Conservation (phyloP, 1,140 invertebrate genomes). For the Apis laboriosa region DNA sequence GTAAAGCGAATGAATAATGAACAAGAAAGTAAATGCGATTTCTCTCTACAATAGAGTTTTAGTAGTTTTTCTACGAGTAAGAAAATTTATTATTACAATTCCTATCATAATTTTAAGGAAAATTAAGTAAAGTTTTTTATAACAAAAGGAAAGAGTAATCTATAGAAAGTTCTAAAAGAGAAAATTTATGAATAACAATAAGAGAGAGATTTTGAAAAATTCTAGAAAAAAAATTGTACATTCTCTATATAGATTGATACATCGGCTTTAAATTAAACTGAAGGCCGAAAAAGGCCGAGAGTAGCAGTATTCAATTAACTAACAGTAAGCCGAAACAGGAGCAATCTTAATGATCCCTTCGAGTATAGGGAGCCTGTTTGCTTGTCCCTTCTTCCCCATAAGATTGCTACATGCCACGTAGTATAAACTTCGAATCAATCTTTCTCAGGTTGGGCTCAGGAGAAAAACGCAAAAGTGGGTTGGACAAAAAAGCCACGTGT, state of each 20-base stretch:
- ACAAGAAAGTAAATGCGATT: too few relatives aligned
- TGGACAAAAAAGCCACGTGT: constrained; percentile 1
- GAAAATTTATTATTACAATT: too few relatives aligned
- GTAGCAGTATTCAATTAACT: constrained; percentile 25
- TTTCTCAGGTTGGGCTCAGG: background rate
- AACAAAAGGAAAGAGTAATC: background rate
- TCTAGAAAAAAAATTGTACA: too few relatives aligned
- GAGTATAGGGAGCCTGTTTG: constrained; percentile 4
- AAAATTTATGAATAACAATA: too few relatives aligned
- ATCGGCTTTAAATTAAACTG: constrained; percentile 4
- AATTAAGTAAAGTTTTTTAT: background rate
- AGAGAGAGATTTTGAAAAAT: background rate
- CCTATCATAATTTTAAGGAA: too few relatives aligned
- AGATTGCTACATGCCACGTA: constrained; percentile 13
- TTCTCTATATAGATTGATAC: too few relatives aligned
- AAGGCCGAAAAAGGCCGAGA: background rate
- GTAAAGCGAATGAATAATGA: background rate
- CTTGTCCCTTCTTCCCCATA: background rate
- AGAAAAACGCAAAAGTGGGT: background rate
- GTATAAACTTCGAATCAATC: constrained; percentile 29
- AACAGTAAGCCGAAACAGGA: constrained; percentile 2
- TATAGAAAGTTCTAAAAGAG: too few relatives aligned
- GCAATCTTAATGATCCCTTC: constrained; percentile 31
- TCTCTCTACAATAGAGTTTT: too few relatives aligned
- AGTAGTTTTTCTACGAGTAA: too few relatives aligned